Percentiles rank a stretch among this genome's conserved stretches.
These are phyloP conservation scores for Coracias cyanogaster DNA, from an alignment of 2,797 vertebrate species.

Conservation along the genomic window DNA sequence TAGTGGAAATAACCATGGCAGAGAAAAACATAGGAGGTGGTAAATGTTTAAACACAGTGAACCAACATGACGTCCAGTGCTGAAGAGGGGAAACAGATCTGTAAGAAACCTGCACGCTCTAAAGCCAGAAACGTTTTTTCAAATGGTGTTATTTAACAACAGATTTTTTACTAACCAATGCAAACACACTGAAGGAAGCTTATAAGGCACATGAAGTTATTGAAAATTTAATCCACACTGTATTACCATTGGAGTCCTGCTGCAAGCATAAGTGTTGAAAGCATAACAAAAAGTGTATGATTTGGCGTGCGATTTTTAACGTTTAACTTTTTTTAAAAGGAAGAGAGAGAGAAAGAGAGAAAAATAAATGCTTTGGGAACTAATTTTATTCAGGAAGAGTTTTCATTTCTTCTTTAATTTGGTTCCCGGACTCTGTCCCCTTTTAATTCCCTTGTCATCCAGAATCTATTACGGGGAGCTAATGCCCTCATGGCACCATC, in stretches of 20 bases:
- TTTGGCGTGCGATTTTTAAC: neutral
- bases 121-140: neutral
- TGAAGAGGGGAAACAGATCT: neutral
- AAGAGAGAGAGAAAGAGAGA: neutral
- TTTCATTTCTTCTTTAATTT: conserved; percentile 66
- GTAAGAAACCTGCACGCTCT: neutral
- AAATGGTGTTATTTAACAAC: neutral
- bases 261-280: neutral
- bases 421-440: conserved; percentile 25
- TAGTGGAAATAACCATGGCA: neutral
- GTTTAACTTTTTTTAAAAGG: neutral
- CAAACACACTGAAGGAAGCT: neutral
- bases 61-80: neutral
- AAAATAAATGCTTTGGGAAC: neutral
- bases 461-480: conserved; percentile 67
- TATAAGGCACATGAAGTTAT: neutral
- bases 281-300: neutral
- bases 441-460: conserved; percentile 63
- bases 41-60: neutral
- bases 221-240: conserved; percentile 41
- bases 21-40: neutral
- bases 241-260: neutral
- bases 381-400: conserved; percentile 46
- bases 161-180: neutral
- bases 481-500: conserved; percentile 72